Conservation (phyloP, 2,113 vertebrate genomes). For the Chrysochloris asiatica region DNA sequence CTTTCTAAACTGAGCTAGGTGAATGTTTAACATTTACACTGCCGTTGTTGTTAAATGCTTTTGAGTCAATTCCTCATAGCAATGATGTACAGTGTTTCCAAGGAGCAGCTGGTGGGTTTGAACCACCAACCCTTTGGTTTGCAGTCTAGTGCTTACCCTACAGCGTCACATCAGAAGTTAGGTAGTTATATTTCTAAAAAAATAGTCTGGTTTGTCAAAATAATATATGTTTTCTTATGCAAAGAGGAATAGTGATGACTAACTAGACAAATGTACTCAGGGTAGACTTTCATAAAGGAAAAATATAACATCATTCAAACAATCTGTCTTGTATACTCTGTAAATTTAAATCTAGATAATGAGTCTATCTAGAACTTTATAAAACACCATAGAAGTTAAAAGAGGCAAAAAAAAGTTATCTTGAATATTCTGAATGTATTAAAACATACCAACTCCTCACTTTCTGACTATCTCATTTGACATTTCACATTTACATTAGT, state of each 20-base stretch:
- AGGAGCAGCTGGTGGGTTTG: no score
- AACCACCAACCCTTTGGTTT: no score
- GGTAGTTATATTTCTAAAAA: no score
- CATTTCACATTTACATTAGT: neutral
- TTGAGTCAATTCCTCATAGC: no score
- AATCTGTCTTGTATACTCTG: neutral
- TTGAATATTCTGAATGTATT: neutral
- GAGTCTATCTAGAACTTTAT: neutral
- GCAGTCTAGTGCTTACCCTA: no score
- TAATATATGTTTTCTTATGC: neutral
- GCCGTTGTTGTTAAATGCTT: no score
- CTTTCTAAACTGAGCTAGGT: conserved; percentile 42
- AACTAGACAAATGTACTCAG: neutral
- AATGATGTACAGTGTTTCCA: no score
- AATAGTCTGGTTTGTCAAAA: conserved; percentile 24
- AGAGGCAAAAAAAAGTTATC: neutral
- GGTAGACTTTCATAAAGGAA: conserved; percentile 48
- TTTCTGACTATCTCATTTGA: neutral
- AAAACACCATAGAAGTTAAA: neutral
- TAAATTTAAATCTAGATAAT: neutral
- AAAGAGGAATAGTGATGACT: neutral
- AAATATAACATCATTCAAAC: neutral
- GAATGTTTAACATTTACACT: conserved; percentile 1
- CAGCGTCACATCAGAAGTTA: no score
- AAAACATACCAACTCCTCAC: neutral